Conservation (phyloP, 1,140 invertebrate species). For the Drosophila mauritiana region DNA sequence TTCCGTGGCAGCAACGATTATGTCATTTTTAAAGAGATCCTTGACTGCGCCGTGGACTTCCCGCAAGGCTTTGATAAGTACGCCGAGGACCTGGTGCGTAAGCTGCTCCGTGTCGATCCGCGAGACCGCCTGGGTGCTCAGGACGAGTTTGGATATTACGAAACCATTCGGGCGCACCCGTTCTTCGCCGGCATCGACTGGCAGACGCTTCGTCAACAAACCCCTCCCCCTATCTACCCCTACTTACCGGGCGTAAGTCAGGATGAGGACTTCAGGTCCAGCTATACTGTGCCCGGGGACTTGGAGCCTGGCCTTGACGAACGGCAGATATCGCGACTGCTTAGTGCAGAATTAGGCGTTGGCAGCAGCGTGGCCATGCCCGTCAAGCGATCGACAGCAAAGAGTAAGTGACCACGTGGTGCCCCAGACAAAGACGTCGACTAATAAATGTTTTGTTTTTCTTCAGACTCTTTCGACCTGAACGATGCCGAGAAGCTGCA, state of each 20-base stretch:
- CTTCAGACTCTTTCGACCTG: constrained; percentile 74
- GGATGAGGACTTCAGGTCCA: constrained; percentile 87
- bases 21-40: constrained; percentile 98
- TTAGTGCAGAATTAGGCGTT: constrained; percentile 89
- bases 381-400: constrained; percentile 69
- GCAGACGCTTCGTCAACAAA: constrained; percentile 91
- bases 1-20: constrained; percentile 97
- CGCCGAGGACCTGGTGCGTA: constrained; percentile 94
- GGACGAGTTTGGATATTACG: constrained; percentile 91
- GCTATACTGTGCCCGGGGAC: constrained; percentile 87
- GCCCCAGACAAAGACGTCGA: neutral
- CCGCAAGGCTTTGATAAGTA: constrained; percentile 94
- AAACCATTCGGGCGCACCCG: constrained; percentile 92
- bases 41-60: constrained; percentile 95
- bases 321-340: constrained; percentile 90
- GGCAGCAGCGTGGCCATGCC: constrained; percentile 62
- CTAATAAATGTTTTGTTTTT: neutral
- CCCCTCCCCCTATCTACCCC: constrained; percentile 93
- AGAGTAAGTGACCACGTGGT: constrained; percentile 49
- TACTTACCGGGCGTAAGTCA: constrained; percentile 92
- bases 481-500: constrained; percentile 86
- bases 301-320: constrained; percentile 94
- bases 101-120: constrained; percentile 93
- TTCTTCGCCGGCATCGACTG: constrained; percentile 95
- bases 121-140: constrained; percentile 92